phyloP scores from a whole-genome alignment of 2,113 vertebrate species.

The Podarcis cretensis region DNA sequence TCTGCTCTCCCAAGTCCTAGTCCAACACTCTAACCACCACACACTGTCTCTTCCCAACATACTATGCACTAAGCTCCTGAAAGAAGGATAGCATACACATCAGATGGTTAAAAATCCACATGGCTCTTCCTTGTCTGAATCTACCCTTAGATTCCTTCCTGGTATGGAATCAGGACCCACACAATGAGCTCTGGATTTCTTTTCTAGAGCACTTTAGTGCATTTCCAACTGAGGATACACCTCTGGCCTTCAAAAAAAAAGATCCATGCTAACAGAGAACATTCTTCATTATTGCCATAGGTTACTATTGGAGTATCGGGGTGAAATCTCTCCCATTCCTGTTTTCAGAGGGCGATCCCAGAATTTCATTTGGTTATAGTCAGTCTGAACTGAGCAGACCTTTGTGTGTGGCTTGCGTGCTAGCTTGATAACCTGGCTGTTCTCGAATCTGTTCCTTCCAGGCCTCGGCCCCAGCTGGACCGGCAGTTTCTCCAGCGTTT shows the following conservation, averaged over 20 bases:
- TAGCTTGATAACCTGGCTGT: background rate
- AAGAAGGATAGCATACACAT: no score
- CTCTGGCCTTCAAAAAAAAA: background rate
- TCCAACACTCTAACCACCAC: no score
- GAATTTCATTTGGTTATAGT: background rate
- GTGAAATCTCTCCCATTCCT: background rate
- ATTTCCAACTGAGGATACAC: background rate
- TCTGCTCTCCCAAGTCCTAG: no score
- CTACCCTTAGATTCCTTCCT: no score
- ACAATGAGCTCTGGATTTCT: background rate
- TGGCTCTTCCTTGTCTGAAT: no score
- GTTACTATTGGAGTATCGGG: background rate
- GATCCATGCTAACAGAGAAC: background rate
- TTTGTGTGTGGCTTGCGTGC: background rate
- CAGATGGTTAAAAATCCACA: no score
- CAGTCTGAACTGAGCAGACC: background rate
- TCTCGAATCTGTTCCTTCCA: slow-evolving; percentile 46
- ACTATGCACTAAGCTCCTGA: no score
- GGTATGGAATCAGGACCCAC: no score
- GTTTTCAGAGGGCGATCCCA: background rate
- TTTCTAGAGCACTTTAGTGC: background rate
- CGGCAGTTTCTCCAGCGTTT: slow-evolving; percentile 86
- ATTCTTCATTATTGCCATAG: background rate
- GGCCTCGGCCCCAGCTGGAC: slow-evolving; percentile 84
- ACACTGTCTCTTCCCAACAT: no score